A percentile compares a stretch with the other conserved stretches of the same genome.
These are phyloP conservation scores for Neodiprion lecontei DNA, from an alignment of 1,140 invertebrate species.

Conservation along the genomic window DNA sequence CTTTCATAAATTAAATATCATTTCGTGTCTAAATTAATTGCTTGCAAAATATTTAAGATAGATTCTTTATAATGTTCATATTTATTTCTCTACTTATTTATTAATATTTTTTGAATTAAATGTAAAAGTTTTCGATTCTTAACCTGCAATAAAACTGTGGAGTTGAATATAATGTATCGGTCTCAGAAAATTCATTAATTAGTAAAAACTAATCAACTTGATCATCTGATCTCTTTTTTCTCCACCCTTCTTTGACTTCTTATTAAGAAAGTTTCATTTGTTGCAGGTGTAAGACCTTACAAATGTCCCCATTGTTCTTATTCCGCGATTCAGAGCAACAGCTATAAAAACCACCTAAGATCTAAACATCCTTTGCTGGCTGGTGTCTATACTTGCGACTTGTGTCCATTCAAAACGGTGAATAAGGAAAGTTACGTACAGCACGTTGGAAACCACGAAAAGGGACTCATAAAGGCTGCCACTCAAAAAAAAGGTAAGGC, in stretches of 20 bases:
- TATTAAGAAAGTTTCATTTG: background rate
- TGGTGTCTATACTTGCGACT: constrained; percentile 65
- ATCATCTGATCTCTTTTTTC: no score
- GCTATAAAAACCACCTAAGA: constrained; percentile 72
- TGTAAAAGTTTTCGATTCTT: no score
- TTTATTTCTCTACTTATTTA: background rate
- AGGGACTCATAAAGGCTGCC: constrained; percentile 56
- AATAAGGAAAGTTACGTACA: constrained; percentile 65
- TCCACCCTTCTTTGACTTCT: no score
- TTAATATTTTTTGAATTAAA: no score
- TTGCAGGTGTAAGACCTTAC: constrained; percentile 65
- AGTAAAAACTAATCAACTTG: no score
- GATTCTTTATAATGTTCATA: background rate
- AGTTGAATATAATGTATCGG: no score
- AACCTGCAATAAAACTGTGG: no score
- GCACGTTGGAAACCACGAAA: constrained; percentile 67
- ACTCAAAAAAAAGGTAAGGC: constrained; percentile 42
- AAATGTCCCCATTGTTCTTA: constrained; percentile 75
- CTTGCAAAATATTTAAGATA: no score
- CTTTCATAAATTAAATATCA: no score
- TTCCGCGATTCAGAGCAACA: constrained; percentile 71
- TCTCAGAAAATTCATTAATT: no score
- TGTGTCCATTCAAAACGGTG: constrained; percentile 68
- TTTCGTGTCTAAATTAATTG: no score
- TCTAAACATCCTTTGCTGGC: constrained; percentile 68